A percentile compares a stretch with the other conserved stretches of the same genome.
Evolutionary conservation across 2,113 vertebrate genomes (phyloP).

Genomic region (Lynx canadensis): DNA sequence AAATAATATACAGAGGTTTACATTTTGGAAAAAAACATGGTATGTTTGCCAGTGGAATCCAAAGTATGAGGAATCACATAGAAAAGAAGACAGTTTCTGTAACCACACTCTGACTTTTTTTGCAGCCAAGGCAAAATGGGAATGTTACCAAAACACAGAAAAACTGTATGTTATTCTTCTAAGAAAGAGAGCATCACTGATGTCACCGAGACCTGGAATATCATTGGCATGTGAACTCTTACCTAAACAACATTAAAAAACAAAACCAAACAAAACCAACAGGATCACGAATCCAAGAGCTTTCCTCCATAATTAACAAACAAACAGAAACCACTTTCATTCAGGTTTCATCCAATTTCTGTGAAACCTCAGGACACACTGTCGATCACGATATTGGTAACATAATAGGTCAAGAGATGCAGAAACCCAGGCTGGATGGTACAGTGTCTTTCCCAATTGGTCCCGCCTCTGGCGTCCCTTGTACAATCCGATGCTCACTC

Average conservation of each 20-base stretch:
- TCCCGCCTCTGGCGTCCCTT: accelerated
- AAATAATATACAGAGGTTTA: background rate
- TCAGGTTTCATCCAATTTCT: no score
- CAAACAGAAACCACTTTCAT: no score
- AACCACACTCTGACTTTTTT: background rate
- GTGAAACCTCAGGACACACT: accelerated
- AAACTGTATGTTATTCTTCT: background rate
- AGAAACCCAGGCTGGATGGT: accelerated
- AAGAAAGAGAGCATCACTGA: background rate
- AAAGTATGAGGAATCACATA: background rate
- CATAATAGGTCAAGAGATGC: accelerated
- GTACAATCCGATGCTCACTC: background rate
- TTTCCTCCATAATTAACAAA: background rate
- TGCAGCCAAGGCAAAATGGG: background rate
- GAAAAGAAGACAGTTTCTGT: background rate
- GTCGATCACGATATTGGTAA: accelerated
- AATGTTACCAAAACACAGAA: background rate
- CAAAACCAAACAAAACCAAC: no score
- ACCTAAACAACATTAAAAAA: background rate
- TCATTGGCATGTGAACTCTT: background rate
- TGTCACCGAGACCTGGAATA: background rate
- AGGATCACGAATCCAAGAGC: accelerated
- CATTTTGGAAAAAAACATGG: background rate
- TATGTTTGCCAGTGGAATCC: background rate
- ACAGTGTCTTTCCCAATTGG: accelerated